Base-by-base conservation (phyloP, 2,113 vertebrate genomes). In the Mellivora capensis region DNA sequence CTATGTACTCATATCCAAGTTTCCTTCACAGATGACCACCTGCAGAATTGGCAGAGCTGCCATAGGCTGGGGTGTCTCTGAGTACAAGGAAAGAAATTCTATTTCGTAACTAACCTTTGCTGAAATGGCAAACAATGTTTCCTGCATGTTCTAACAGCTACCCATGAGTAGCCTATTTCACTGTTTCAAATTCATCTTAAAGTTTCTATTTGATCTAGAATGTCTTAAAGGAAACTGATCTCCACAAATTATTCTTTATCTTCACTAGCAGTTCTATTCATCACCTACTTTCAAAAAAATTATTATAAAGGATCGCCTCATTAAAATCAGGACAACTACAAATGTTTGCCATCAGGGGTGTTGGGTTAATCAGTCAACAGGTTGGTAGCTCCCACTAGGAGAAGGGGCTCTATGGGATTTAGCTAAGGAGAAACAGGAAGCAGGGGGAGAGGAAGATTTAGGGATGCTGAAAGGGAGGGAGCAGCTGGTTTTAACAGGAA, bases 261-360 rank as follows among this genome's bases (percentile, higher is more conserved):
- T 90, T 87, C 91, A 61, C 71, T 92, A 80, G 37, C 59, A 85
- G 61, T 94, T 82, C 81, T 82, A 44, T 81, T 80, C 31, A 59
- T 93, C n/a, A 69, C 64, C 88, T 59, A 61, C 59, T 64, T 96
- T 86, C 3, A 2, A 57, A 89, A 89, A 82, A 42, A 87, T 44
- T 61, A 71, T 87, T 84, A 29, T 72, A 62, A 92, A 82, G 31
- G 52, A 89, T 54, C 27, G 23, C 7, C 44, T 74, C 17, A n/a
- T 82, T 89, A 84, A 91, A 95, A 93, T 95, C 39, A 81, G 88
- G 93, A 81, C 81, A 62, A 52, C n/a, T 82, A 54, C 18, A 76
- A 13, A 74, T 42, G 18, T 52, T 87, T 91, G 72, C 71, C 37
- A 23, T 25, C 39, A 84, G 59, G 37, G 25, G 15, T 81, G 29